phyloP scores from a whole-genome alignment of 2,113 vertebrate genomes.

The Brachyhypopomus gauderio region DNA sequence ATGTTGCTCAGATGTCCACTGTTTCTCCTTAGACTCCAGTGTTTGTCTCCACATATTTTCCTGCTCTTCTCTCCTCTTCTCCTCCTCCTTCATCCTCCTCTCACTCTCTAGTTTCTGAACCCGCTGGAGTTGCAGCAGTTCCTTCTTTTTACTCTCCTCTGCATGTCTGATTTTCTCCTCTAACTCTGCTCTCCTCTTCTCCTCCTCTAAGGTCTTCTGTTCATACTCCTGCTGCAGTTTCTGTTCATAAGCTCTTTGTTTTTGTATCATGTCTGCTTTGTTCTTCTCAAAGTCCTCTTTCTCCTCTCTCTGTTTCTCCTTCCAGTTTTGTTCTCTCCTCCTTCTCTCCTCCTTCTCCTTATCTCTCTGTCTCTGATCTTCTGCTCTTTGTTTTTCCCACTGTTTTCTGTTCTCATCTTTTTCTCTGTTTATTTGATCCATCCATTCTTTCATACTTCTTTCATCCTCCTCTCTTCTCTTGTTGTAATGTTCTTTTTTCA shows the following conservation, averaged over 20 bases:
- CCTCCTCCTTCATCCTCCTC: not conserved
- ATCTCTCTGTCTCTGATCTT: not conserved
- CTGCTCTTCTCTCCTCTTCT: not conserved
- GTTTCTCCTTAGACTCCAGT: not conserved
- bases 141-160: slow-evolving; percentile 35
- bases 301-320: not conserved
- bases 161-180: slow-evolving; percentile 19
- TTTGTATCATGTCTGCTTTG: slow-evolving; percentile 18
- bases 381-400: slow-evolving; percentile 75
- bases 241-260: not conserved
- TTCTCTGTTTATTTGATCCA: not conserved
- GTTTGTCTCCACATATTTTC: too few relatives aligned
- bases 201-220: not conserved
- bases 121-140: slow-evolving; percentile 4
- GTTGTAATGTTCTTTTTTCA: not conserved
- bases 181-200: not conserved
- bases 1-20: not conserved
- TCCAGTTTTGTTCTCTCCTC: not conserved
- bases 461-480: not conserved
- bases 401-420: not conserved
- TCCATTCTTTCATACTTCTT: not conserved
- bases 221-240: not conserved
- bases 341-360: slow-evolving; percentile 26
- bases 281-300: not conserved
- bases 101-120: slow-evolving; percentile 4